Percentiles rank a stretch among this genome's conserved stretches.
Conservation (phyloP, 2,888 invertebrate species). For the Tenthredo livida region DNA sequence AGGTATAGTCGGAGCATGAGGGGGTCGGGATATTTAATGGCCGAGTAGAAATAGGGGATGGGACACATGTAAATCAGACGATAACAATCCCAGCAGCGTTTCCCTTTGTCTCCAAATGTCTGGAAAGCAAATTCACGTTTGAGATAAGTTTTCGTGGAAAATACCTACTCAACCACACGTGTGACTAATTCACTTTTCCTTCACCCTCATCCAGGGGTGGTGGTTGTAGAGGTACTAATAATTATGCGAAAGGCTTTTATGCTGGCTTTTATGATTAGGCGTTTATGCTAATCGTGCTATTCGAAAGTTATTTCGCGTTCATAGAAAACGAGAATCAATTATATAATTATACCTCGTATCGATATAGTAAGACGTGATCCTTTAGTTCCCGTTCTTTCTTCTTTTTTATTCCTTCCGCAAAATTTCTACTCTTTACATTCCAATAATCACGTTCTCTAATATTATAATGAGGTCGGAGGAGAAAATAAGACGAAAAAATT, state of each 20-base stretch:
- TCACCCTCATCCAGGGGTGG: background rate
- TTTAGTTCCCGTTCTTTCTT: background rate
- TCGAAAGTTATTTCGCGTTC: background rate
- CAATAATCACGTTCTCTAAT: background rate
- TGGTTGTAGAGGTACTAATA: background rate
- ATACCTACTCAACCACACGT: slow-evolving; percentile 3
- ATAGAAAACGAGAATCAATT: background rate
- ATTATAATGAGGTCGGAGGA: background rate
- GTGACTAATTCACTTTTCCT: slow-evolving; percentile 23
- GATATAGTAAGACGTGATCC: too few species aligned
- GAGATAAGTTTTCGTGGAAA: slow-evolving; percentile 15
- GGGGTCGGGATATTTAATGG: slow-evolving; percentile 24
- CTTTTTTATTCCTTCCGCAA: too few species aligned
- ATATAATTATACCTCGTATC: too few species aligned
- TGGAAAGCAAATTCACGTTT: slow-evolving; percentile 26
- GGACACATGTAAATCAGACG: slow-evolving; percentile 49
- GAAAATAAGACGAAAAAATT: background rate
- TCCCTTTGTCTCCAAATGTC: slow-evolving; percentile 24
- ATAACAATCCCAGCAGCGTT: slow-evolving; percentile 37
- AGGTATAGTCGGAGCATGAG: background rate
- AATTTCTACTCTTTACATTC: background rate
- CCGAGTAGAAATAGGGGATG: slow-evolving; percentile 12
- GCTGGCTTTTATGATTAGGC: too few species aligned
- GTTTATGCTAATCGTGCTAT: background rate
- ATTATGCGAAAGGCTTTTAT: background rate